These are phyloP conservation scores for Gasterosteus nipponicus DNA, from an alignment of 2,113 vertebrate genomes.

Conservation along the genomic window DNA sequence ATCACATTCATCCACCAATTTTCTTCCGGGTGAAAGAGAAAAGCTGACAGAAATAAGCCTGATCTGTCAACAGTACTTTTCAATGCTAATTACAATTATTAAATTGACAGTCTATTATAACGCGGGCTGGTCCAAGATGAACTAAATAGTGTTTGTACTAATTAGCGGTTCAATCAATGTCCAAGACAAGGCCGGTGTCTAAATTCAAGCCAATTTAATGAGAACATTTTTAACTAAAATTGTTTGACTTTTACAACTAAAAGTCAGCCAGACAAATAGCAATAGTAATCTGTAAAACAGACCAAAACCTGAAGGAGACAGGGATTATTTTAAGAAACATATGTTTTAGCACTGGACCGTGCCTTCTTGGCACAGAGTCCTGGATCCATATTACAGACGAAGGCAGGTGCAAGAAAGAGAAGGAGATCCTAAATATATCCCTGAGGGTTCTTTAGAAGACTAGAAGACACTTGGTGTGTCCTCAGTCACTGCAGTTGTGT, in stretches of 20 bases:
- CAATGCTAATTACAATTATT: conserved; percentile 41
- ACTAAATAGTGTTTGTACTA: conserved; percentile 35
- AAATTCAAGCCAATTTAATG: neutral
- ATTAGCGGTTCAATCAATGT: neutral
- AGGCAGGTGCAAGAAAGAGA: conserved; percentile 87
- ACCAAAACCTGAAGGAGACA: conserved; percentile 44
- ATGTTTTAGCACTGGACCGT: conserved; percentile 80
- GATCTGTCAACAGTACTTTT: conserved; percentile 16
- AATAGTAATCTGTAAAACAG: conserved; percentile 62
- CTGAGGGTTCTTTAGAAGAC: conserved; percentile 74
- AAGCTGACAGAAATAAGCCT: neutral
- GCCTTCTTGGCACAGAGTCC: conserved; percentile 79
- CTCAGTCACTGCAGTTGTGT: conserved; percentile 23
- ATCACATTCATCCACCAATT: neutral
- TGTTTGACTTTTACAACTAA: neutral
- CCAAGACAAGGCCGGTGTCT: conserved; percentile 1
- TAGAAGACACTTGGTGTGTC: conserved; percentile 62
- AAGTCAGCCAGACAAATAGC: neutral
- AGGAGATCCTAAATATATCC: conserved; percentile 88
- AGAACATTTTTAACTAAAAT: neutral
- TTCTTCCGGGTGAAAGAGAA: neutral
- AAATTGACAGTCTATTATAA: conserved; percentile 17
- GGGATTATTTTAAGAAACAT: conserved; percentile 84
- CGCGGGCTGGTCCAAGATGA: conserved; percentile 23
- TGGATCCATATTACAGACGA: conserved; percentile 85